Evolutionary conservation across 2,797 vertebrate species (phyloP), one percentile per base, ranked within the genome.

Genomic region (Scomberomorus guttatus): DNA sequence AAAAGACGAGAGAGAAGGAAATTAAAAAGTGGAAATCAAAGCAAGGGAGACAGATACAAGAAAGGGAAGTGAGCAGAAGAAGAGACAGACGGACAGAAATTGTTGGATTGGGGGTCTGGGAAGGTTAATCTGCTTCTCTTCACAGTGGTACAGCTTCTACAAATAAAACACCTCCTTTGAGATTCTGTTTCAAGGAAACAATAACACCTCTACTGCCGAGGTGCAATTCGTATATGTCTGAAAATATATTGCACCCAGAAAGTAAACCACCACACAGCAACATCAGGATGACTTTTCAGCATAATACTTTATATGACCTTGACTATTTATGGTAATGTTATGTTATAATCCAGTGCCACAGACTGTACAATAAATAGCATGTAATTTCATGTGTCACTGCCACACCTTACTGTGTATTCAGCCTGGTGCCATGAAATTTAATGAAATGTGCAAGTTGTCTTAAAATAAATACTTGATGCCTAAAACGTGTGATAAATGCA

Each of bases 81-180:
- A 54, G 51, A 75, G 48, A 32, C 14, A 72, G 65, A 64, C 32
- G 56, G 62, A 51, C 10, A 74, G 51, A 44, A 61, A 56, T 44
- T 18, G 64, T 62, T 69, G 72, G 55, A 76, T 51, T 65, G 64
- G 48, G 44, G 42, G 70, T 81, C 61, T 84, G 72, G 46, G 69
- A 80, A 85, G 88, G 84, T 92, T 89, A 91, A 87, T 89, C 78
- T 79, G 50, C 77, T 77, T 80, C 79, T 68, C 51, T 63, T 79
- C 81, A 69, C 75, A 68, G 72, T 73, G 54, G 32, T 84, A 22
- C 48, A 74, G 75, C 67, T 80, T 81, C 63, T 25, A 76, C 71
- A 90, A 87, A 90, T 83, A 88, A 78, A 84, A 57, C 64, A 37
- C 56, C 65, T 82, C 81, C 75, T 78, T 71, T 79, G 81, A 89